Percentiles rank a stretch among this genome's conserved stretches.
Conservation (phyloP, 64 coral and sea anemone genomes). For the Porites lutea region DNA sequence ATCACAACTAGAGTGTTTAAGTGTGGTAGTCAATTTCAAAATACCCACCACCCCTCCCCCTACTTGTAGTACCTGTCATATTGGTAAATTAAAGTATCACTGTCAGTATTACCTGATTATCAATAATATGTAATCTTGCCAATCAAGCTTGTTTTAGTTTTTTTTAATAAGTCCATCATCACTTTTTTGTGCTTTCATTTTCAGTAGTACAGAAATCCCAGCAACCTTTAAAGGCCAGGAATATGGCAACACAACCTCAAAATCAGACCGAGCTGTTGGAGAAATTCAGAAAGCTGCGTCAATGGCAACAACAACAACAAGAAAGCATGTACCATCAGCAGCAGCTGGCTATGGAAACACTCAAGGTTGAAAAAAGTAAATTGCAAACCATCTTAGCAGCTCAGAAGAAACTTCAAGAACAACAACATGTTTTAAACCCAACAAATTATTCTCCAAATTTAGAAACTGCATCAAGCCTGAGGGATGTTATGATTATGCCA, state of each 20-base stretch:
- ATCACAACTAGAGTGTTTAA: no score
- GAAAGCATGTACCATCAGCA: slow-evolving; percentile 92
- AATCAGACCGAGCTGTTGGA: slow-evolving; percentile 77
- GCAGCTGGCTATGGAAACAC: slow-evolving; percentile 84
- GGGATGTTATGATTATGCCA: neutral
- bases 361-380: slow-evolving; percentile 80
- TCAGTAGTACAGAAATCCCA: slow-evolving; percentile 30
- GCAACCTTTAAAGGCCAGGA: slow-evolving; percentile 74
- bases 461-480: neutral
- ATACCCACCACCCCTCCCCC: no score
- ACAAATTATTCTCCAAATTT: neutral
- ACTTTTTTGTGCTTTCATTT: neutral
- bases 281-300: slow-evolving; percentile 89
- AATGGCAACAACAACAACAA: slow-evolving; percentile 94
- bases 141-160: no score
- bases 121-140: no score
- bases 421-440: neutral
- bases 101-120: no score
- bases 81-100: no score
- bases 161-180: no score
- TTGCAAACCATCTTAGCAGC: slow-evolving; percentile 77
- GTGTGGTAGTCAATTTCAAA: no score
- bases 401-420: slow-evolving; percentile 52
- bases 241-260: slow-evolving; percentile 39
- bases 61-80: no score